Evolutionary conservation across 2,113 vertebrate genomes (phyloP), one percentile per base, ranked within the genome.

Genomic region (Onychorhynchus coronatus): DNA sequence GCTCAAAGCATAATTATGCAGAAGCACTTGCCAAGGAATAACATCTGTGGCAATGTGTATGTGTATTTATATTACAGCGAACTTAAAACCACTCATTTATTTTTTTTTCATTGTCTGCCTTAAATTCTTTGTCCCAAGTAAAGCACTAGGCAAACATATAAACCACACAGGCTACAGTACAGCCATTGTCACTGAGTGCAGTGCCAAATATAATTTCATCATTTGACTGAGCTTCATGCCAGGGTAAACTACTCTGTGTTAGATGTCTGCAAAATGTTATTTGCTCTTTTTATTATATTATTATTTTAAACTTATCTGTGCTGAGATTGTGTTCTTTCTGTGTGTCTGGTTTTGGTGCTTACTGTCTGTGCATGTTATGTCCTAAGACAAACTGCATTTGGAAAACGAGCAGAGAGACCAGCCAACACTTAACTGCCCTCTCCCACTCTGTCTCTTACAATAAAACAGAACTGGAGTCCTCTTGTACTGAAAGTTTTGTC

Each of bases 181-280:
- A 73, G 33, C 86, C 87, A 52, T 96, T 97, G 95, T 97, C 27
- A 0, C 17, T 77, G 56, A 94, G 39, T 41, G 58, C 18, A 68
- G 30, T 42, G 94, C 95, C 96, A 98, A 96, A 87, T 88, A 97
- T 66, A 95, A 96, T 97, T 96, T 97, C 92, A 79, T 97, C 96
- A 82, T 97, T 97, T 97, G 92, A 96, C 80, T 37, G 33, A 77
- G 67, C 85, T 96, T 96, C 92, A 91, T 86, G 97, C 97, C 97
- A 97, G 96, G 85, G 84, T 96, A 97, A 97, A 97, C 90, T 76
- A 75, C 41, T 85, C 88, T 90, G 28, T 89, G 74, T 84, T 85
- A 93, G 91, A 96, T 83, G 93, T 92, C 93, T 98, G 88, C 87
- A 96, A 97, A 96, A 92, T 91, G 61, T 76, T 93, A 80, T 87